These are phyloP conservation scores for Flexamia atlantica DNA, from an alignment of 2,888 invertebrate species.

Conservation along the genomic window DNA sequence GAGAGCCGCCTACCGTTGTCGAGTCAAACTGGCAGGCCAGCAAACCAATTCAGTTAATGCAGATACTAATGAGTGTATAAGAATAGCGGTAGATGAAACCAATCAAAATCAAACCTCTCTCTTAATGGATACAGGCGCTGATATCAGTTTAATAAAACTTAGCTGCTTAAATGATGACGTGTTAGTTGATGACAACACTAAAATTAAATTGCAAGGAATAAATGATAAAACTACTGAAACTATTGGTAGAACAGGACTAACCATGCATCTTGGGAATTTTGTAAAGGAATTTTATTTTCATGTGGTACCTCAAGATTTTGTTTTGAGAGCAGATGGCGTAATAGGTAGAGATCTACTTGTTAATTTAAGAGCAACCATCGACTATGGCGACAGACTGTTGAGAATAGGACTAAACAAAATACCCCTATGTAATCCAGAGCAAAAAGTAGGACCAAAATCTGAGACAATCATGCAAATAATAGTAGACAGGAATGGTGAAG, in stretches of 20 bases:
- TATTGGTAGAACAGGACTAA: background rate
- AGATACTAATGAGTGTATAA: background rate
- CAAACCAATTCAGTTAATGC: background rate
- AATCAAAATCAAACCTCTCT: background rate
- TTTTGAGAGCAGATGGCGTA: slow-evolving; percentile 22
- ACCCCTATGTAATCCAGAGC: background rate
- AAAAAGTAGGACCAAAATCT: background rate
- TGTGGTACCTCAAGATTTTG: background rate
- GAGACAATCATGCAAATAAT: background rate
- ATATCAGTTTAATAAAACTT: slow-evolving; percentile 15
- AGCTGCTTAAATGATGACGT: background rate
- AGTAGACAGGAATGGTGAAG: background rate
- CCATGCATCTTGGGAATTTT: background rate
- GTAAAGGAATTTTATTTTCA: background rate
- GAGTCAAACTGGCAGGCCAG: background rate
- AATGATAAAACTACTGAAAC: background rate
- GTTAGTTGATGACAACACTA: background rate
- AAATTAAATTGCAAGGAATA: slow-evolving; percentile 13
- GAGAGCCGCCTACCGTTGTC: background rate
- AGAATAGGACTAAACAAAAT: slow-evolving; percentile 41
- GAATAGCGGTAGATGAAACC: background rate
- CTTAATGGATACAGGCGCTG: slow-evolving; percentile 29
- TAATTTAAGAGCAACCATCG: slow-evolving; percentile 18
- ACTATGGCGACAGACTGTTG: background rate
- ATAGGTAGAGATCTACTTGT: slow-evolving; percentile 15